A percentile compares a stretch with the other conserved stretches of the same genome.
phyloP scores from a whole-genome alignment of 2,113 vertebrate species.

The Oreochromis niloticus region DNA sequence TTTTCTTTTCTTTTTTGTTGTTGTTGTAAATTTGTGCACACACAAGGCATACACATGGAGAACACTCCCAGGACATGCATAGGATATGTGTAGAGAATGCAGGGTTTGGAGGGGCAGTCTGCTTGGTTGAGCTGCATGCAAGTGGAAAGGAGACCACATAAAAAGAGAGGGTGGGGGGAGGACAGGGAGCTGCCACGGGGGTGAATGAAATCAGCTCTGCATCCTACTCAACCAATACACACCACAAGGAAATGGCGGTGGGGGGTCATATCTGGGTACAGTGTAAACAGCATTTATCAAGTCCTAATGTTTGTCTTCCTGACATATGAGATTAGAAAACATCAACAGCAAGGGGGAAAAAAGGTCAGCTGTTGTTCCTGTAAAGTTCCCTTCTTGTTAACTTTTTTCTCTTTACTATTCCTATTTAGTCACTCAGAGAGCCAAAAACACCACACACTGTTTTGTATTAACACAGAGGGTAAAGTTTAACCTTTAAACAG shows the following conservation, averaged over 20 bases:
- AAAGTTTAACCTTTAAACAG: not conserved
- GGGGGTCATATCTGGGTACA: not conserved
- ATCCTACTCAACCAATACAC: not conserved
- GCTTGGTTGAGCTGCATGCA: slow-evolving; percentile 72
- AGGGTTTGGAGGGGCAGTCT: slow-evolving; percentile 58
- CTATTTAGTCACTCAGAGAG: not conserved
- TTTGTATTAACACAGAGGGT: not conserved
- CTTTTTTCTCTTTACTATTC: not conserved
- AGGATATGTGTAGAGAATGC: slow-evolving; percentile 69
- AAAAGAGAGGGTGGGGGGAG: not conserved
- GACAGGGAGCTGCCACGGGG: slow-evolving; percentile 5
- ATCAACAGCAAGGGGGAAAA: not conserved
- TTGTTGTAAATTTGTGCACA: slow-evolving; percentile 66
- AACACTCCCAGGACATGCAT: slow-evolving; percentile 74
- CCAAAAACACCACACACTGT: not conserved
- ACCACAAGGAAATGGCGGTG: not conserved
- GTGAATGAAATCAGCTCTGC: not conserved
- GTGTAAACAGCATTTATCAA: not conserved
- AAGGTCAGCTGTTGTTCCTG: not conserved
- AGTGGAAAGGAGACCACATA: slow-evolving; percentile 48
- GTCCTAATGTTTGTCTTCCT: not conserved
- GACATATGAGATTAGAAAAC: not conserved
- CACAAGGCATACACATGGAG: slow-evolving; percentile 83
- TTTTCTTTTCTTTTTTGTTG: not conserved
- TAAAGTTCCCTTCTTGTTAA: not conserved